Base-by-base conservation (phyloP, 30 jellyfish, hydroid and myxozoan genomes). In the Aurelia sp. region DNA sequence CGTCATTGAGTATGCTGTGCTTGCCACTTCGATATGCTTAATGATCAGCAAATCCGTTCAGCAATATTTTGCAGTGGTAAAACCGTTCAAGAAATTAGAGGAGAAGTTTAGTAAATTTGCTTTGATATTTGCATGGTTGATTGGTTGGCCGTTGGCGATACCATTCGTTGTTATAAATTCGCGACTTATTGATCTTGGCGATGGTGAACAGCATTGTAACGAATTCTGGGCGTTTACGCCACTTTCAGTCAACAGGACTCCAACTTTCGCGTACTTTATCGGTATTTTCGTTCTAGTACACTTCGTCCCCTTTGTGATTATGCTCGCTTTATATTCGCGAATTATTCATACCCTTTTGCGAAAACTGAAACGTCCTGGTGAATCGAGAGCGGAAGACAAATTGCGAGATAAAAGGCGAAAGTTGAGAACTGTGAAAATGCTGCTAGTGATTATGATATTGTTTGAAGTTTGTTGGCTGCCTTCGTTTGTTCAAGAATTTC, bases 381-480 rank as follows among this genome's bases (percentile, higher is more conserved):
- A 6, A 44, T 44, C 55, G 15, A 44, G 55, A 44, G 15, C 3
- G 55, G 55, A 44, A 44, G 55, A 44, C 55, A 44, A 44, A 44
- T 44, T 44, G 15, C 13, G 55, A 44, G 55, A 8, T 0, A 44
- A 44, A 44, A 44, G 55, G 16, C 13, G 55, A 44, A 44, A 70
- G n/a, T 70, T 59, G 81, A 70, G 53, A 59, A 70, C 74, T 35
- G 22, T 74, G 12, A 52, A 74, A 58, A 17, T 74, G 61, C 73
- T 74, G 47, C 17, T 74, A 51, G 59, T 53, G 22, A 27, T 53
- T 6, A 52, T 74, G 23, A 22, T 74, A n/a, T 13, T 53, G 40
- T 74, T 74, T 60, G 52, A 74, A 17, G 40, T 74, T n/a, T 74
- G 85, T 60, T 74, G 85, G 85, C 73, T 74, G 55, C 85, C 85